A percentile compares a stretch with the other conserved stretches of the same genome.
phyloP scores from a whole-genome alignment of 2,113 vertebrate species.

The Ursus arctos region DNA sequence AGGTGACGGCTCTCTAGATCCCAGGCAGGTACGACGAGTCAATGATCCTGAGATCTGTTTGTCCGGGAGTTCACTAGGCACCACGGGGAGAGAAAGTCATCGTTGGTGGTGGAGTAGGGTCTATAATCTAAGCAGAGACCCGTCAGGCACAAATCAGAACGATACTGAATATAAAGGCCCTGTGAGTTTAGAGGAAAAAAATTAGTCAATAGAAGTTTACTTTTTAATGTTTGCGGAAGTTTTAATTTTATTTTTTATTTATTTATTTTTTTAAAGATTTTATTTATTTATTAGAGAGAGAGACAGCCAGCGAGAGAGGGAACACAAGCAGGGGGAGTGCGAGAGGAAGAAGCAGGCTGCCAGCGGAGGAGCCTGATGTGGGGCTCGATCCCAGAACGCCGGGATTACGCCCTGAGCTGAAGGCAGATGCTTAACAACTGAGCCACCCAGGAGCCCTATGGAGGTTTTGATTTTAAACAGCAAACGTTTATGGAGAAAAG shows the following conservation, averaged over 20 bases:
- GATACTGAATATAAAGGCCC: not conserved
- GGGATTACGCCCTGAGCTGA: no score
- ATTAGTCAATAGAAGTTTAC: not conserved
- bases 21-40: slow-evolving; percentile 33
- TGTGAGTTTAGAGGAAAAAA: not conserved
- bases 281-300: no score
- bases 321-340: no score
- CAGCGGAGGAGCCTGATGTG: no score
- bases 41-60: slow-evolving; percentile 21
- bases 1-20: slow-evolving; percentile 2
- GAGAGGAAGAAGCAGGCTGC: no score
- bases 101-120: not conserved
- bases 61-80: not conserved
- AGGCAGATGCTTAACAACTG: no score
- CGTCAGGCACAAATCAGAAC: not conserved
- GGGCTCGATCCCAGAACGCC: no score
- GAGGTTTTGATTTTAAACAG: slow-evolving; percentile 14
- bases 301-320: no score
- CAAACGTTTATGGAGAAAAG: not conserved
- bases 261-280: no score
- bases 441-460: no score
- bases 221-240: not conserved
- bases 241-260: not conserved
- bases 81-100: not conserved
- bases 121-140: not conserved